Base-by-base conservation (phyloP, 2,888 invertebrate genomes). In the Leptinotarsa haldemani region DNA sequence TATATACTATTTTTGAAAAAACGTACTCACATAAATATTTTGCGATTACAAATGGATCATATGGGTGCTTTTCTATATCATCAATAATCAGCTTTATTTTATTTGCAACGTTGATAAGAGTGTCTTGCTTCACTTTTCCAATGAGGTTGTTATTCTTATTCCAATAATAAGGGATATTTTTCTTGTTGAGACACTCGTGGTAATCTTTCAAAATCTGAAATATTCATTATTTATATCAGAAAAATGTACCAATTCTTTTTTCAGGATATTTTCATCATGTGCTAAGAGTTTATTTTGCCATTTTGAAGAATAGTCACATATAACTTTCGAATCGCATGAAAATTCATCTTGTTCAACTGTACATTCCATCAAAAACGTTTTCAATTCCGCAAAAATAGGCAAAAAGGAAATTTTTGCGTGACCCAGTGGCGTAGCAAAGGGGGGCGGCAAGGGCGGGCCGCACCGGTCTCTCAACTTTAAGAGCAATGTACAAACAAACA, bases 131-230 rank as follows among this genome's bases (percentile, higher is more conserved):
- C n/a, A 79, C 64, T 5, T 56, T 52, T 13, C 80, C 85, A 0
- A 91, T 83, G 12, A 91, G 84, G 80, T 91, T 90, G 65, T 88
- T 86, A 0, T 82, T 78, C 2, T 80, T 80, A 69, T 90, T 87
- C 91, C 91, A 91, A 73, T 88, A 90, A 77, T 89, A 90, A 0
- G 84, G 84, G 47, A 91, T 88, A 1, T 80, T 80, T 0, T 83
- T 80, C 0, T 69, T 70, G 0, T 81, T 74, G 16, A 90, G 77
- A 1, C 87, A 88, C 0, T 82, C 69, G 30, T 86, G 78, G 4
- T 90, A 84, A 66, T 84, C 86, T 22, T 80, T 77, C 9, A 91
- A 84, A 88, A 90, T 89, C 74, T 88, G 78, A 50, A 87, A 61
- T 30, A n/a, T 25, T 30, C 7, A 30, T 30, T 30, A 30, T 30